A percentile compares a stretch with the other conserved stretches of the same genome.
These are phyloP conservation scores for Litoditis marina DNA, from an alignment of 2,888 invertebrate species.

Conservation along the genomic window DNA sequence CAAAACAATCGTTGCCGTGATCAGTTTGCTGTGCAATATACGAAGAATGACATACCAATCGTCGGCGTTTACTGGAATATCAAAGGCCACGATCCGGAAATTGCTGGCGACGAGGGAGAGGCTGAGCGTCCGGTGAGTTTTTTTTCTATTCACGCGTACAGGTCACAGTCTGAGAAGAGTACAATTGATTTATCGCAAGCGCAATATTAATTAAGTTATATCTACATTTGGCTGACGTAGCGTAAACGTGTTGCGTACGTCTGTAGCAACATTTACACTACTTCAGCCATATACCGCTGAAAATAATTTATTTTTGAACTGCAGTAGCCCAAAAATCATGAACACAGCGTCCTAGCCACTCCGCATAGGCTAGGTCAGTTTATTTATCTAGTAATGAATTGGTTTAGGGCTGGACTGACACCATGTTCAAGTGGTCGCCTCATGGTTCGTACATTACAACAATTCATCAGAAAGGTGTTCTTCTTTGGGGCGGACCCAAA, in stretches of 20 bases:
- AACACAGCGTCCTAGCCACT: too few relatives aligned
- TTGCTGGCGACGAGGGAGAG: conserved; percentile 29
- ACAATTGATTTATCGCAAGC: too few relatives aligned
- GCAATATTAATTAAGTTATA: too few relatives aligned
- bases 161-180: too few relatives aligned
- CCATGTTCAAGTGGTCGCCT: conserved; percentile 94
- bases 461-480: conserved; percentile 88
- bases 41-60: conserved; percentile 68
- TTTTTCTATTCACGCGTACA: too few relatives aligned
- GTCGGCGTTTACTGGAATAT: conserved; percentile 42
- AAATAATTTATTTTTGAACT: too few relatives aligned
- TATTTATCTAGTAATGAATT: conserved; percentile 1
- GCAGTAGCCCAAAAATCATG: too few relatives aligned
- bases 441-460: conserved; percentile 92
- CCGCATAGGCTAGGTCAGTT: too few relatives aligned
- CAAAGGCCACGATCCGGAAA: conserved; percentile 45
- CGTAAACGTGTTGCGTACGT: too few relatives aligned
- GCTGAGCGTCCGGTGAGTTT: conserved; percentile 29
- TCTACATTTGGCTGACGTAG: too few relatives aligned
- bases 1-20: conserved; percentile 92
- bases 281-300: too few relatives aligned
- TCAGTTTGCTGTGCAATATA: conserved; percentile 85
- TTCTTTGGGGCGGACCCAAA: conserved; percentile 92
- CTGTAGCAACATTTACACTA: too few relatives aligned
- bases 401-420: conserved; percentile 85